phyloP scores from a whole-genome alignment of 2,113 vertebrate genomes.

The Brienomyrus brachyistius region DNA sequence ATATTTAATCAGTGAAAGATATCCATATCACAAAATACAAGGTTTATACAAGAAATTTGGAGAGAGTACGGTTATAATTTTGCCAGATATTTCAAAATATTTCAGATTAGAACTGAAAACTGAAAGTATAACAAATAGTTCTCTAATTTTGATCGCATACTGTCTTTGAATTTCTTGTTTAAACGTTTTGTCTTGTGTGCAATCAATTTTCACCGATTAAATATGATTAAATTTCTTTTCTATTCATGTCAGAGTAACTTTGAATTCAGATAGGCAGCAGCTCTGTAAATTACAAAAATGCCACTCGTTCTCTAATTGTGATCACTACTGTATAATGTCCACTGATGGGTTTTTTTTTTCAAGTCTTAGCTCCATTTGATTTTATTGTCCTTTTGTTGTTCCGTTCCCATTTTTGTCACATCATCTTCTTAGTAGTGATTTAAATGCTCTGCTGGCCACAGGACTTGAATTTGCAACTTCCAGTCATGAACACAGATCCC shows the following conservation, averaged over 20 bases:
- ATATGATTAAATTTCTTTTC: neutral
- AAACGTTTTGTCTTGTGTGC: neutral
- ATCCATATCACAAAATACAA: neutral
- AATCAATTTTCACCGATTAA: neutral
- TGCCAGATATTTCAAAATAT: too few relatives aligned
- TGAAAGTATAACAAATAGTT: too few relatives aligned
- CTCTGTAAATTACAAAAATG: neutral
- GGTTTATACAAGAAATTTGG: neutral
- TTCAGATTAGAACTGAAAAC: too few relatives aligned
- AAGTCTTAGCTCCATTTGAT: conserved; percentile 18
- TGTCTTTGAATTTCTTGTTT: neutral
- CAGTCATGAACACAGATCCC: neutral
- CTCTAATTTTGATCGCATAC: too few relatives aligned
- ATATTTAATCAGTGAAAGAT: neutral
- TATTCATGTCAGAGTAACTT: neutral
- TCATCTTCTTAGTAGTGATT: neutral
- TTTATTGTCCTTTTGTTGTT: neutral
- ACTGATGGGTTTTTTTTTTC: conserved; percentile 22
- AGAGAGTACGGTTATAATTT: neutral
- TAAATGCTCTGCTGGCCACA: neutral
- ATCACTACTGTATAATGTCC: neutral
- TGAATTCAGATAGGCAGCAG: neutral
- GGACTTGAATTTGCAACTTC: neutral
- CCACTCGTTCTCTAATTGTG: neutral
- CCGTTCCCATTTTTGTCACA: conserved; percentile 17